A percentile compares a stretch with the other conserved stretches of the same genome.
These are phyloP conservation scores for Bergia puertoricense DNA, from an alignment of 92 coral and sea anemone species.

Conservation along the genomic window DNA sequence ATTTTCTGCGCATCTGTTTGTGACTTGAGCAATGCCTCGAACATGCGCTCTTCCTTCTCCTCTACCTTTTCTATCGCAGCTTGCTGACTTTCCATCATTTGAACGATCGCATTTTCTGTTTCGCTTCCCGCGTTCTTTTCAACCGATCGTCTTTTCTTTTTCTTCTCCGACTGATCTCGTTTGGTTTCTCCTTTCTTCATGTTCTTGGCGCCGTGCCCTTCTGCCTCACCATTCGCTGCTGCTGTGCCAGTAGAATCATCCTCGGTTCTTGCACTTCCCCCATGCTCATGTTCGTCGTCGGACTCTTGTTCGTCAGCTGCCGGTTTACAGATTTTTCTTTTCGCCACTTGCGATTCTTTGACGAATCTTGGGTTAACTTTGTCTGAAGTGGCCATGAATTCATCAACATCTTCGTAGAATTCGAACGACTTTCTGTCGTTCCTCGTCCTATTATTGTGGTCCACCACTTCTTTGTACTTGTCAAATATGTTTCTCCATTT, in stretches of 20 bases:
- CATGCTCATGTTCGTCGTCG: constrained; percentile 14
- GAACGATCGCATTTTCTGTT: constrained; percentile 5
- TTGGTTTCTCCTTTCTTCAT: constrained; percentile 21
- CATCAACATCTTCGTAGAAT: constrained; percentile 53
- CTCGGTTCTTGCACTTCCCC: constrained; percentile 10
- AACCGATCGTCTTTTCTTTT: constrained; percentile 13
- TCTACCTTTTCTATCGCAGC: constrained; percentile 30
- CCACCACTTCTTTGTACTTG: constrained; percentile 51
- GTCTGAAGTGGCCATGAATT: constrained; percentile 49
- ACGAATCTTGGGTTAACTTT: constrained; percentile 54
- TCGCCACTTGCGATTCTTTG: constrained; percentile 34
- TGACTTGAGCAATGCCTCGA: constrained; percentile 25
- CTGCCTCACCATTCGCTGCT: constrained; percentile 17
- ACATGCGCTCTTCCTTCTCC: constrained; percentile 25
- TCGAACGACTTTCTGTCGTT: constrained; percentile 54
- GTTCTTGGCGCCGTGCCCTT: constrained; percentile 18
- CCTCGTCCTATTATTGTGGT: constrained; percentile 55
- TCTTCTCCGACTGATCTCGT: constrained; percentile 23
- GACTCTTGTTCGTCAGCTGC: constrained; percentile 49
- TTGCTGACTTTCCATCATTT: constrained; percentile 14
- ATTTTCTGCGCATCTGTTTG: constrained; percentile 17
- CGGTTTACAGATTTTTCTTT: constrained; percentile 7
- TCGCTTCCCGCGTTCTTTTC: constrained; percentile 10
- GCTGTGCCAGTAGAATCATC: constrained; percentile 16
- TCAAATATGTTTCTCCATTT: constrained; percentile 55